Evolutionary conservation across 2,113 vertebrate species (phyloP).

Genomic region (Takifugu flavidus): DNA sequence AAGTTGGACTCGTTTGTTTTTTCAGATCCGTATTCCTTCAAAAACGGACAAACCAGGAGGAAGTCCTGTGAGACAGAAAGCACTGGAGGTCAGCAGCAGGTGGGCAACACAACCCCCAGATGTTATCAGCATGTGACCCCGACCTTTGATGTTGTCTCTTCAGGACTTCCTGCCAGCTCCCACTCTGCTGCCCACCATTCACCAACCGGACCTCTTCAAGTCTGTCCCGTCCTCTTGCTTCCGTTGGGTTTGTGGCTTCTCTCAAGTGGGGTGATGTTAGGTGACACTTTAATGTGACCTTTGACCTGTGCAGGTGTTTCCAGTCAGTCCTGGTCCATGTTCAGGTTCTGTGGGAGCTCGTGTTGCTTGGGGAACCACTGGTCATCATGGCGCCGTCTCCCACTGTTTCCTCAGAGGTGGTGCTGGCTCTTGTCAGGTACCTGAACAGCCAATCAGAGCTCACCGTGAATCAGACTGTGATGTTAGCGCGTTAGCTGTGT

Average conservation of each 20-base stretch:
- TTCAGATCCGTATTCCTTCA: constrained; percentile 84
- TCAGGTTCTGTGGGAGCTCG: constrained; percentile 93
- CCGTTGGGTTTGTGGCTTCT: too few species aligned
- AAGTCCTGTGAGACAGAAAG: constrained; percentile 71
- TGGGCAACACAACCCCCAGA: background rate
- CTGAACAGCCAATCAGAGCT: background rate
- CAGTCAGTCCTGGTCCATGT: constrained; percentile 87
- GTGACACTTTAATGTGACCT: background rate
- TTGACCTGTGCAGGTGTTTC: constrained; percentile 81
- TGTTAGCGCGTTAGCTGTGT: too few species aligned
- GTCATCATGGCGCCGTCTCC: constrained; percentile 91
- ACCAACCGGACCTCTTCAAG: constrained; percentile 92
- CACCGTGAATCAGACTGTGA: too few species aligned
- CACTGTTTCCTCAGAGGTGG: constrained; percentile 83
- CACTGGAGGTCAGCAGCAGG: constrained; percentile 76
- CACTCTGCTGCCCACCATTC: constrained; percentile 76
- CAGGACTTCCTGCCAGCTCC: constrained; percentile 83
- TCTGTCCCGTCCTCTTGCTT: constrained; percentile 44
- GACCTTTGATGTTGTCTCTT: background rate
- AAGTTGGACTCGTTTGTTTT: background rate
- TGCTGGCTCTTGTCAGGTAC: constrained; percentile 90
- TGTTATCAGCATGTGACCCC: background rate
- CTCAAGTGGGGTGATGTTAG: background rate
- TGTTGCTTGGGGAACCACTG: constrained; percentile 89
- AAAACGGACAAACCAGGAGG: constrained; percentile 79